Conservation (phyloP, 1,140 invertebrate species). For the Calliphora vicina region DNA sequence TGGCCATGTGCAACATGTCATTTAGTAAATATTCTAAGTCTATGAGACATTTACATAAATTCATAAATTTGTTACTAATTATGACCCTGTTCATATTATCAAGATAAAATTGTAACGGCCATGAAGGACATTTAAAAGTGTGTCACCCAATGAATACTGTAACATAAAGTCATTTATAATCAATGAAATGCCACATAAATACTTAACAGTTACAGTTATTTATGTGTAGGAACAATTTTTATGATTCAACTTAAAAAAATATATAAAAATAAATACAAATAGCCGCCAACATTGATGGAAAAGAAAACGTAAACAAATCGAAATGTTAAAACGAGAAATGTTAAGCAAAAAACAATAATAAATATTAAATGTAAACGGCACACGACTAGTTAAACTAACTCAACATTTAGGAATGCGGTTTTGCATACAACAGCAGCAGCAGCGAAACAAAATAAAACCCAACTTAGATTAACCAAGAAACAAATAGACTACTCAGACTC, state of each 20-base stretch:
- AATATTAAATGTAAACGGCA: background rate
- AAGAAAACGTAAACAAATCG: background rate
- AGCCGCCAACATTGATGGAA: background rate
- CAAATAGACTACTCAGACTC: background rate
- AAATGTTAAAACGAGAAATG: background rate
- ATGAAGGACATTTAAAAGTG: conserved; percentile 32
- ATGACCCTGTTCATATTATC: background rate
- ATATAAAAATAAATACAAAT: background rate
- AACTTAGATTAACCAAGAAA: background rate
- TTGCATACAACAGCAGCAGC: conserved; percentile 14
- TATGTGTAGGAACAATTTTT: background rate
- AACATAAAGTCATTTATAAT: background rate
- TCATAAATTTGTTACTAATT: background rate
- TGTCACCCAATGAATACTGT: background rate
- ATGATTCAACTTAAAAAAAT: background rate
- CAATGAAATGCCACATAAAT: background rate
- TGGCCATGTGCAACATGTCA: too few species aligned
- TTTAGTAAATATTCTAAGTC: too few species aligned
- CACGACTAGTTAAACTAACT: background rate
- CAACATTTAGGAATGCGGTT: conserved; percentile 35
- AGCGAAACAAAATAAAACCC: background rate
- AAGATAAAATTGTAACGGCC: conserved; percentile 10
- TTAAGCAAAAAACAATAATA: background rate
- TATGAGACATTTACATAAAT: too few species aligned
- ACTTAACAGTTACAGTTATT: background rate